Evolutionary conservation across 2,113 vertebrate genomes (phyloP).

Genomic region (Halichoeres trimaculatus): DNA sequence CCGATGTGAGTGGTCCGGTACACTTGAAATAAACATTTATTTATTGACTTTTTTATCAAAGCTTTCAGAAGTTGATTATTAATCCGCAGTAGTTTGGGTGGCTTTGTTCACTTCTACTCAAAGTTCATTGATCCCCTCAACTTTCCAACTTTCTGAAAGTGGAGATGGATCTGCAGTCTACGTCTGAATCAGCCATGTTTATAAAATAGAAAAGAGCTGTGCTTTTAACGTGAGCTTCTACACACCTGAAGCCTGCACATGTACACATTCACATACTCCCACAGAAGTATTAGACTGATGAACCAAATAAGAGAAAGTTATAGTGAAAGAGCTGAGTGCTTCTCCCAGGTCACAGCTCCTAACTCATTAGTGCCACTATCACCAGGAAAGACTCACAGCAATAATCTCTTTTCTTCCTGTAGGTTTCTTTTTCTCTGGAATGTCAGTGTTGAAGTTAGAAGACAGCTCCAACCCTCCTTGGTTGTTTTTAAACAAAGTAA

Average conservation of each 20-base stretch:
- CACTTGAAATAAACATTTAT: too few species aligned
- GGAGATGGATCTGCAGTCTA: slow-evolving; percentile 31
- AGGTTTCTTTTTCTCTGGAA: slow-evolving; percentile 1
- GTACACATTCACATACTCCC: too few species aligned
- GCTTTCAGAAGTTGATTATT: too few species aligned
- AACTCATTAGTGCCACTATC: slow-evolving; percentile 7
- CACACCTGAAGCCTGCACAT: too few species aligned
- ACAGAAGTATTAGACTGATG: slow-evolving; percentile 25
- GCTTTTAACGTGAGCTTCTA: slow-evolving; percentile 43
- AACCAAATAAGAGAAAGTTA: slow-evolving; percentile 5
- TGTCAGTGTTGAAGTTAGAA: background rate
- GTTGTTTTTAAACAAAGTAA: slow-evolving; percentile 35
- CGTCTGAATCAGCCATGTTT: slow-evolving; percentile 4
- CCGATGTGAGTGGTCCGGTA: too few species aligned
- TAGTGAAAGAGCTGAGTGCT: background rate
- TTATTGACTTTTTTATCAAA: too few species aligned
- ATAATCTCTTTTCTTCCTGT: background rate
- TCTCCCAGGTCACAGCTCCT: slow-evolving; percentile 2
- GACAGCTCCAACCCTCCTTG: background rate
- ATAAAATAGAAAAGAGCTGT: too few species aligned
- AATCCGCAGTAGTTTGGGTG: background rate
- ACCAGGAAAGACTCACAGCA: background rate
- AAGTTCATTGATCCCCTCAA: background rate
- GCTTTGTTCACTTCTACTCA: background rate
- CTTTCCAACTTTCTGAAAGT: slow-evolving; percentile 37